phyloP scores from a whole-genome alignment of 2,797 vertebrate species.

The Acanthopagrus latus region DNA sequence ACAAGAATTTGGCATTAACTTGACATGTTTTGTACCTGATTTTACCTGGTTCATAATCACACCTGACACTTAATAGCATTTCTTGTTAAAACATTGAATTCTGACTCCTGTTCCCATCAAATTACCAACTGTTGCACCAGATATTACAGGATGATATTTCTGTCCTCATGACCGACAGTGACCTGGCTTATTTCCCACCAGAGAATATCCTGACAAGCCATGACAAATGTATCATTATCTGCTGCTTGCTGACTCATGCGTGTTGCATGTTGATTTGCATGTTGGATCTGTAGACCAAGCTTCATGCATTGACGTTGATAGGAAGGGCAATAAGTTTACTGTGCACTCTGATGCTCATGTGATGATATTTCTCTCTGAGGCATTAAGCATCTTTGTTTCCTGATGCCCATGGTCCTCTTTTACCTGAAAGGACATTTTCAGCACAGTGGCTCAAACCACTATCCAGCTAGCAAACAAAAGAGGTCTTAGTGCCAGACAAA shows the following conservation, averaged over 20 bases:
- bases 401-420: too few species aligned
- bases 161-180: not conserved
- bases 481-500: too few species aligned
- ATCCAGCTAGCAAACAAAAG: not conserved
- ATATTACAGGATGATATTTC: not conserved
- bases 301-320: not conserved
- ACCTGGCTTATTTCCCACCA: not conserved
- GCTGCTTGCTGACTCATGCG: not conserved
- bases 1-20: not conserved
- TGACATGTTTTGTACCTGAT: not conserved
- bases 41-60: slow-evolving; percentile 6
- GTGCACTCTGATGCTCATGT: not conserved
- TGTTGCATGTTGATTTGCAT: not conserved
- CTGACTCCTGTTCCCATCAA: not conserved
- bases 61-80: not conserved
- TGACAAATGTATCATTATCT: not conserved
- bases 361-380: not conserved
- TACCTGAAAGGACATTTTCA: not conserved
- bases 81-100: not conserved
- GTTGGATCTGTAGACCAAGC: not conserved
- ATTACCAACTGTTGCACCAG: not conserved
- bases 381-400: not conserved
- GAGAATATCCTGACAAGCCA: not conserved
- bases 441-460: not conserved
- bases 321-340: not conserved